Base-by-base conservation (phyloP, 2,797 vertebrate species). In the Decapterus maruadsi region DNA sequence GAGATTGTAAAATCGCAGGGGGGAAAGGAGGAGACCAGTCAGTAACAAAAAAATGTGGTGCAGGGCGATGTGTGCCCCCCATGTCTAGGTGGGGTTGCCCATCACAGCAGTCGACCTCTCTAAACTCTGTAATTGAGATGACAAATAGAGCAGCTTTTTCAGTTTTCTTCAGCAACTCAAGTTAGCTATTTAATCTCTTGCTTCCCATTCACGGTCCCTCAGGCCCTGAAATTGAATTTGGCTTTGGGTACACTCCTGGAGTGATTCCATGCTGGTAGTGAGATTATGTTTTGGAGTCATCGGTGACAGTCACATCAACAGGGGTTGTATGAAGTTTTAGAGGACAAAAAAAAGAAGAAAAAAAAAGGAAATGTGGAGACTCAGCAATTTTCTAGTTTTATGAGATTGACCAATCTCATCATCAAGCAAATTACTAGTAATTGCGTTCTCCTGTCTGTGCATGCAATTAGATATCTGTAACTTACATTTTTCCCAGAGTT, bases 191-290 rank as follows among this genome's bases (percentile, higher is more conserved):
- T 88, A 80, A 72, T 80, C 61, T 85, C 57, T 68, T 70, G 43
- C 57, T 82, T 75, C 51, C 75, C 74, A 79, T 87, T 87, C 72
- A 76, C 73, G 63, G 64, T 73, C 73, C 58, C 67, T 29, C 59
- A 14, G 69, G 75, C 74, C 70, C 43, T 89, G 81, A 85, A 87
- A 92, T 90, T 90, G 77, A 88, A 90, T 92, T 89, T 89, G 53
- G 66, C 78, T 82, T 80, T 79, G 59, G 70, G 69, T 69, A 56
- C 72, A 59, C 64, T 81, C 70, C 68, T 69, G 62, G 66, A 83
- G 82, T 59, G 86, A 90, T 68, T 84, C 72, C 79, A 70, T 78
- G 73, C 83, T 76, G 76, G 58, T 71, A 57, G 42, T 58, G 74
- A 85, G 68, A 89, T 88, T 87, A 83, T 89, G 82, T 75, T 69